A percentile compares a stretch with the other conserved stretches of the same genome.
These are phyloP conservation scores for Ageneiosus marmoratus DNA, from an alignment of 2,113 vertebrate species.

Conservation along the genomic window DNA sequence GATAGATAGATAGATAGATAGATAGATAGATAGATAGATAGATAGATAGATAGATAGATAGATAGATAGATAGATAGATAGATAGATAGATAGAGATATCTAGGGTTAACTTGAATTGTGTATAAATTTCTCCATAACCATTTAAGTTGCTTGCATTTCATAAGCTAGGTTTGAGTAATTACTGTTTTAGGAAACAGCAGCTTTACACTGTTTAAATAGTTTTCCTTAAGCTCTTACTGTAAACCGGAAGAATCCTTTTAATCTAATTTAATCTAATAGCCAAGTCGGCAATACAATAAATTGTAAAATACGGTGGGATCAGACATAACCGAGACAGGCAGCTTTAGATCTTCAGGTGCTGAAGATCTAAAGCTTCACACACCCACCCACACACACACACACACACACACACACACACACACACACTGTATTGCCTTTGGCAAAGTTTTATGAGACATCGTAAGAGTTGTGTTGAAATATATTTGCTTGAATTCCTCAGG, in stretches of 20 bases:
- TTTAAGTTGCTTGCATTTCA: neutral
- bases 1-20: too few species aligned
- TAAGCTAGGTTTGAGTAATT: neutral
- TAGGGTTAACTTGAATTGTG: neutral
- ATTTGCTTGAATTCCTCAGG: conserved; percentile 30
- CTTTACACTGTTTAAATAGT: neutral
- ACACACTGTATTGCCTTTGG: conserved; percentile 9
- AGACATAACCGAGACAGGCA: conserved; percentile 32
- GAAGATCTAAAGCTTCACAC: too few species aligned
- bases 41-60: neutral
- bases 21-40: neutral
- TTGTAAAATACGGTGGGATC: neutral
- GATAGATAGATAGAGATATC: neutral
- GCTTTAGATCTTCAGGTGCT: neutral
- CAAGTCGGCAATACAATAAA: neutral
- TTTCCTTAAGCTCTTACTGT: neutral
- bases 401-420: too few species aligned
- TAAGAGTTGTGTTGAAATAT: conserved; percentile 35
- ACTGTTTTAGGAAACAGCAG: neutral
- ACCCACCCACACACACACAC: too few species aligned
- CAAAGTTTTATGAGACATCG: conserved; percentile 29
- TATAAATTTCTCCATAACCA: neutral
- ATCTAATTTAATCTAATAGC: neutral
- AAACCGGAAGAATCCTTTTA: neutral
- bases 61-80: neutral